phyloP scores from a whole-genome alignment of 2,797 vertebrate genomes.

The Pempheris klunzingeri region DNA sequence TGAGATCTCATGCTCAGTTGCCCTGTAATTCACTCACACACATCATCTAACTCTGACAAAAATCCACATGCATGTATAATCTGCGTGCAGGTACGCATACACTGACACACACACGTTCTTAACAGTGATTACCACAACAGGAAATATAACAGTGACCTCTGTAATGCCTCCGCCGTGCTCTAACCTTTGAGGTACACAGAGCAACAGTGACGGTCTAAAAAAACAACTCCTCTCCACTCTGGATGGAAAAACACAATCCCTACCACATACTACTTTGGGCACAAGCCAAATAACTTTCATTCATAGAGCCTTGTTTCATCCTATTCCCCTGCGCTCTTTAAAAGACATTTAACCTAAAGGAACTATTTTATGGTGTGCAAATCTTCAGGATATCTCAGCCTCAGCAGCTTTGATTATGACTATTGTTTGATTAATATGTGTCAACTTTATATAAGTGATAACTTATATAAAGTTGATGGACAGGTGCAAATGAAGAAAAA shows the following conservation, averaged over 20 bases:
- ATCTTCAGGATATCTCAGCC: too few relatives aligned
- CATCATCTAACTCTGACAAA: constrained; percentile 42
- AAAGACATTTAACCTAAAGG: not conserved
- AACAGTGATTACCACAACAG: constrained; percentile 46
- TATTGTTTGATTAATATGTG: not conserved
- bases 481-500: not conserved
- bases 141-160: constrained; percentile 58
- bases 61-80: constrained; percentile 28
- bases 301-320: not conserved
- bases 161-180: constrained; percentile 25
- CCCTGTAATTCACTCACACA: constrained; percentile 55
- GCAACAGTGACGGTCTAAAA: constrained; percentile 15
- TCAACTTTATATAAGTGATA: not conserved
- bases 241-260: constrained; percentile 22
- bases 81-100: constrained; percentile 13
- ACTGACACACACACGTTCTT: constrained; percentile 14
- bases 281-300: constrained; percentile 3
- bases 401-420: not conserved
- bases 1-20: constrained; percentile 56
- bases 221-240: not conserved
- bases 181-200: constrained; percentile 39
- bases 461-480: not conserved
- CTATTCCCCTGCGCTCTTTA: not conserved
- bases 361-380: not conserved
- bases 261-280: constrained; percentile 2